A percentile compares a stretch with the other conserved stretches of the same genome.
Conservation (phyloP, 2,888 invertebrate species). For the Tetragonula carbonaria region DNA sequence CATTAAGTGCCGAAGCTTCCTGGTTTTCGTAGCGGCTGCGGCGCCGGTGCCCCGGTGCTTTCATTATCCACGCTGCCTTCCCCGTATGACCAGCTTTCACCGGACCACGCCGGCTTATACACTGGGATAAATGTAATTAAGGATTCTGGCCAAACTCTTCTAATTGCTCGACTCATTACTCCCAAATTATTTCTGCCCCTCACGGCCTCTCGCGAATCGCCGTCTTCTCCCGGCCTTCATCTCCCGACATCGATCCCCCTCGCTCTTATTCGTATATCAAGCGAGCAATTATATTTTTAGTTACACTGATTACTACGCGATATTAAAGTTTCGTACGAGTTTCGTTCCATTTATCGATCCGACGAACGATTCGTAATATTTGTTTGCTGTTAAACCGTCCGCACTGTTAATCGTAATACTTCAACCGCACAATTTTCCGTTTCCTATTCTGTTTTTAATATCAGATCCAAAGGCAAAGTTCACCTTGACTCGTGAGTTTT, state of each 20-base stretch:
- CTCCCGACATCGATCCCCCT: background rate
- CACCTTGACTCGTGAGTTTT: background rate
- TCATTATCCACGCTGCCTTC: constrained; percentile 70
- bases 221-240: background rate
- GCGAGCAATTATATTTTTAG: background rate
- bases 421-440: background rate
- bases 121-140: constrained; percentile 75
- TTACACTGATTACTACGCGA: background rate
- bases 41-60: constrained; percentile 55
- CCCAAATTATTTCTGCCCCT: constrained; percentile 48
- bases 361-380: background rate
- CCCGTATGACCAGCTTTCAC: constrained; percentile 72
- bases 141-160: constrained; percentile 73
- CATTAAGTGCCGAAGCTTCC: constrained; percentile 75
- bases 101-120: constrained; percentile 44
- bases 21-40: constrained; percentile 61
- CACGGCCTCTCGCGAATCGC: background rate
- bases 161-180: constrained; percentile 77
- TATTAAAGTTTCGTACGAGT: background rate
- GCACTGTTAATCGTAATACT: background rate
- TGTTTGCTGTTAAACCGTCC: background rate
- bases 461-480: constrained; percentile 6
- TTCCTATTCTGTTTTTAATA: background rate
- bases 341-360: background rate
- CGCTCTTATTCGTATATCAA: background rate